These are phyloP conservation scores for Pemphredon lugubris DNA, from an alignment of 2,888 invertebrate genomes.

Conservation along the genomic window DNA sequence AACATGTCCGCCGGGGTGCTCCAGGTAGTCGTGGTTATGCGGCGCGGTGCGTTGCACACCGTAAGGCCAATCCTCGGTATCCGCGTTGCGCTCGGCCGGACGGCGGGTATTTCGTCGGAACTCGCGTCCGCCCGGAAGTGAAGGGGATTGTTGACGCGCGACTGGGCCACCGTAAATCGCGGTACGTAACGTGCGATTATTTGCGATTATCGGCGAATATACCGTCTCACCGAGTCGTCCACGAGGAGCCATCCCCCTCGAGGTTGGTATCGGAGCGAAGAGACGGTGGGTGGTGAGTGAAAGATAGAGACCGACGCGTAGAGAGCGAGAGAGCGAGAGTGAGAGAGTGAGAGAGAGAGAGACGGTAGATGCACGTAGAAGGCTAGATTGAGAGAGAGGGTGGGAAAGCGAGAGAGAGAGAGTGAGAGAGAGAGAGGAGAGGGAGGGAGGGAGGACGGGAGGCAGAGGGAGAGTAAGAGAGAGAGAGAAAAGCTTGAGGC, in stretches of 20 bases:
- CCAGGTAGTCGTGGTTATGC: slow-evolving; percentile 67
- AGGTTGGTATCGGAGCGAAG: slow-evolving; percentile 10
- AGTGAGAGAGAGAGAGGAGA: slow-evolving; percentile 23
- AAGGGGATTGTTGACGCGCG: neutral
- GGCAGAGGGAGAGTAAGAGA: slow-evolving; percentile 50
- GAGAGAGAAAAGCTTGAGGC: slow-evolving; percentile 60
- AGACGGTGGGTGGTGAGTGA: slow-evolving; percentile 22
- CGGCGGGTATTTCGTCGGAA: slow-evolving; percentile 13
- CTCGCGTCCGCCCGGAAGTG: neutral
- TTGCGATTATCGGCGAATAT: no score
- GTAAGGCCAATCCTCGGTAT: slow-evolving; percentile 37
- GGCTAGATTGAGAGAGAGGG: slow-evolving; percentile 5
- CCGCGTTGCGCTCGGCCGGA: slow-evolving; percentile 25
- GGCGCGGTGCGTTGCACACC: slow-evolving; percentile 64
- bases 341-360: slow-evolving; percentile 11
- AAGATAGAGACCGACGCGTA: slow-evolving; percentile 3
- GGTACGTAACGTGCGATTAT: slow-evolving; percentile 28
- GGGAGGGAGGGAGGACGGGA: slow-evolving; percentile 21
- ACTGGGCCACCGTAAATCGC: neutral
- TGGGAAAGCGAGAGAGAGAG: slow-evolving; percentile 18
- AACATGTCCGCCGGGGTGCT: slow-evolving; percentile 73
- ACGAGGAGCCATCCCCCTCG: slow-evolving; percentile 21
- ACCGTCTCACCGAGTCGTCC: slow-evolving; percentile 29
- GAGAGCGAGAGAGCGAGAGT: slow-evolving; percentile 17
- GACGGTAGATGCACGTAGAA: no score